These are phyloP conservation scores for Rhinoptilus africanus DNA, from an alignment of 2,113 vertebrate species.

Conservation along the genomic window DNA sequence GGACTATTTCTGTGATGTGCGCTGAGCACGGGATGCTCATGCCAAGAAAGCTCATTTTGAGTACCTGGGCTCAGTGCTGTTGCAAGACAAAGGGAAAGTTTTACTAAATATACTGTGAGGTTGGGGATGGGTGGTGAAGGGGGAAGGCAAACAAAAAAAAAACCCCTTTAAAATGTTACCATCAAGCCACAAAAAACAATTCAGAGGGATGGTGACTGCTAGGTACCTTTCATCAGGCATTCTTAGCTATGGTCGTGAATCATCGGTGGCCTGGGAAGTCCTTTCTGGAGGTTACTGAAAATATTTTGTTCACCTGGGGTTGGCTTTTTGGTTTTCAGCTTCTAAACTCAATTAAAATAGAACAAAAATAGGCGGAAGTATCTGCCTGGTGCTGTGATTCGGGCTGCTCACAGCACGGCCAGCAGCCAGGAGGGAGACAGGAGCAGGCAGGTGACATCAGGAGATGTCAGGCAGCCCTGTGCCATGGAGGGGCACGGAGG, in stretches of 20 bases:
- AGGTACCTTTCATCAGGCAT: neutral
- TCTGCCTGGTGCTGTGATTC: neutral
- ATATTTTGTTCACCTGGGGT: neutral
- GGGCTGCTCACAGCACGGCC: rapidly evolving
- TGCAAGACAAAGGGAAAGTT: neutral
- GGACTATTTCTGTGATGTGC: neutral
- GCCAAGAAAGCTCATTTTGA: neutral
- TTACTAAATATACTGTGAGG: neutral
- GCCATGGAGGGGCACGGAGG: rapidly evolving
- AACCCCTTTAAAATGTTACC: neutral
- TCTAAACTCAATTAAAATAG: neutral
- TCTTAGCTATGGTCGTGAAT: neutral
- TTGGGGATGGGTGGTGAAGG: too few species aligned
- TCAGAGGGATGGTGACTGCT: neutral
- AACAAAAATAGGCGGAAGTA: neutral
- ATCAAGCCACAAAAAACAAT: neutral
- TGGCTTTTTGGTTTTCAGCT: neutral
- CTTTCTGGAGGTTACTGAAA: neutral
- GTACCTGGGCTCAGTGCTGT: neutral
- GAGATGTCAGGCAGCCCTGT: neutral
- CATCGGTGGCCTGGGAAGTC: neutral
- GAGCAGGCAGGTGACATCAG: neutral
- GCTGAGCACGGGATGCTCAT: neutral
- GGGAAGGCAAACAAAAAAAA: neutral
- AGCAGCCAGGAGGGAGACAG: neutral